phyloP scores from a whole-genome alignment of 1,140 invertebrate species.

The Nixonia krombeini region DNA sequence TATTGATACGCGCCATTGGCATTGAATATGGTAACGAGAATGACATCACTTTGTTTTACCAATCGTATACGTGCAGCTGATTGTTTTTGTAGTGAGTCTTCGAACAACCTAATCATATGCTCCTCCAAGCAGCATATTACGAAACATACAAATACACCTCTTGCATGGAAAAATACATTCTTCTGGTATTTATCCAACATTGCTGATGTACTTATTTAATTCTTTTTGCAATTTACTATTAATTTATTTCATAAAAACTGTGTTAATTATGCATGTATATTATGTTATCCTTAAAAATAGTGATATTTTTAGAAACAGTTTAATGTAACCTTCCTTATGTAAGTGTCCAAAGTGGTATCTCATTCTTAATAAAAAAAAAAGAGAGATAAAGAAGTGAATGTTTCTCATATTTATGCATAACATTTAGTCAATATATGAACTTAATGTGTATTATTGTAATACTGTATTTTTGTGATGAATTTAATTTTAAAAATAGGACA shows the following conservation, averaged over 20 bases:
- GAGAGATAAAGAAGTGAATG: no score
- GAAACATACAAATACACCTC: neutral
- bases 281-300: no score
- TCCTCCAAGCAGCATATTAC: neutral
- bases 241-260: neutral
- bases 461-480: no score
- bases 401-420: no score
- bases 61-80: slow-evolving; percentile 8
- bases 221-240: neutral
- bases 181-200: neutral
- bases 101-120: slow-evolving; percentile 11
- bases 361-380: no score
- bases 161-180: neutral
- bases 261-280: no score
- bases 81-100: slow-evolving; percentile 14
- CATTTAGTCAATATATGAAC: no score
- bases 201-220: neutral
- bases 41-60: slow-evolving; percentile 33
- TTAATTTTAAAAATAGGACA: no score
- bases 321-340: no score
- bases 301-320: no score
- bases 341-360: no score
- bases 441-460: no score
- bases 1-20: slow-evolving; percentile 40
- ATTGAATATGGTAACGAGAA: slow-evolving; percentile 39